Percentiles rank a stretch among this genome's conserved stretches.
phyloP scores from a whole-genome alignment of 2,113 vertebrate species.

The Todiramphus chloris region DNA sequence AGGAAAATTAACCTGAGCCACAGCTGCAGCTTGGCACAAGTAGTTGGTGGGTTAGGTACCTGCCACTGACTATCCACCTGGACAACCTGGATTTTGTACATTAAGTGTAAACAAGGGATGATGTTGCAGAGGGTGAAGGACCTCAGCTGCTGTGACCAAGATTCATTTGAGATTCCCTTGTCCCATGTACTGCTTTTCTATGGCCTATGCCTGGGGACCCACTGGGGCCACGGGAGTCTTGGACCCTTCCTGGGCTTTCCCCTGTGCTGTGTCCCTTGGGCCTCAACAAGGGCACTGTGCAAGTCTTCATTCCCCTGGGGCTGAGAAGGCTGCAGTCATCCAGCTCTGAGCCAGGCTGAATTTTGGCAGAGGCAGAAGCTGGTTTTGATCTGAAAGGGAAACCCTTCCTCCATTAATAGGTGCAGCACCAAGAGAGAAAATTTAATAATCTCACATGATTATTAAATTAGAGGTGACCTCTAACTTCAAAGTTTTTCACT shows the following conservation, averaged over 20 bases:
- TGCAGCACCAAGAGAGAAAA: neutral
- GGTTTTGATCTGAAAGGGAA: neutral
- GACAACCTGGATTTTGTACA: neutral
- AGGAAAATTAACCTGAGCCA: constrained; percentile 31
- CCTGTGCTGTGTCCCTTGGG: accelerated
- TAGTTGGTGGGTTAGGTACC: neutral
- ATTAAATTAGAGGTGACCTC: neutral
- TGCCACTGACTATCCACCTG: neutral
- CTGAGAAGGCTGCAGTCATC: neutral
- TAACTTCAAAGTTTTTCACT: neutral
- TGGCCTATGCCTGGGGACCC: too few relatives aligned
- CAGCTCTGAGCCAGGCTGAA: neutral
- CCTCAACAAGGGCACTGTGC: neutral
- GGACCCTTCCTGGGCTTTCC: neutral
- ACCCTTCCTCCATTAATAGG: neutral
- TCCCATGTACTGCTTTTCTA: neutral
- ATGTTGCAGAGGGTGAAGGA: neutral
- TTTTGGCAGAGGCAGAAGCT: neutral
- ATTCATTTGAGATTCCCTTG: neutral
- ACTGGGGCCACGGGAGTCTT: accelerated
- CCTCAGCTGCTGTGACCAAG: neutral
- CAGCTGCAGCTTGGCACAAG: neutral
- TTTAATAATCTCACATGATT: neutral
- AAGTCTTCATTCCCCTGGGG: neutral
- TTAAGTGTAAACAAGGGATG: neutral